These are phyloP conservation scores for Vespertilio murinus DNA, from an alignment of 2,797 vertebrate species.

Conservation along the genomic window DNA sequence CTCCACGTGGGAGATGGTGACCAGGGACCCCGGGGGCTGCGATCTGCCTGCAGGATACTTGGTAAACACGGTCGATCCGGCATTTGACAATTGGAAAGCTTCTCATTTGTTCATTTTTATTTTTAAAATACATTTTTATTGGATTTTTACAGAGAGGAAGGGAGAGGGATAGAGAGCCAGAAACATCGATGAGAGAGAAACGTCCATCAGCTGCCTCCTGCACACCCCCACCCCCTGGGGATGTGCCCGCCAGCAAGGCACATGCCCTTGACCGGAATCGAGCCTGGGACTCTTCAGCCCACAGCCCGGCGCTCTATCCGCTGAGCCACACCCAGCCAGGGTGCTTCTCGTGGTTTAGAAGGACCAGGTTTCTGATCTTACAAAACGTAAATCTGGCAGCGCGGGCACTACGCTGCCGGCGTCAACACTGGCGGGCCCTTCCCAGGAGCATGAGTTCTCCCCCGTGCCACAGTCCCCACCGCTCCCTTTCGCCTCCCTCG, in stretches of 20 bases:
- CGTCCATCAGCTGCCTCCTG: too few relatives aligned
- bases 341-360: neutral
- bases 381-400: neutral
- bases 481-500: neutral
- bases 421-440: neutral
- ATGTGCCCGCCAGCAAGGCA: too few relatives aligned
- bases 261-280: too few relatives aligned
- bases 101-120: neutral
- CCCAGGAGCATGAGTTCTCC: rapidly evolving
- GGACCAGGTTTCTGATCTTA: neutral
- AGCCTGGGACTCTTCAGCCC: too few relatives aligned
- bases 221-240: too few relatives aligned
- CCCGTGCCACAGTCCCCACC: neutral
- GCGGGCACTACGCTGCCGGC: too few relatives aligned
- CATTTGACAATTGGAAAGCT: neutral
- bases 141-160: too few relatives aligned
- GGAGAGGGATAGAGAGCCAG: too few relatives aligned
- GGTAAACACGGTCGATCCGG: neutral
- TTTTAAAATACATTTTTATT: too few relatives aligned
- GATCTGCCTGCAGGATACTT: neutral
- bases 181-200: too few relatives aligned
- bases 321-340: too few relatives aligned
- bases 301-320: too few relatives aligned
- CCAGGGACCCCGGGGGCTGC: neutral
- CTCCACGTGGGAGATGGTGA: neutral